Conservation (phyloP, 2,888 invertebrate genomes). For the Chorisops tibialis region DNA sequence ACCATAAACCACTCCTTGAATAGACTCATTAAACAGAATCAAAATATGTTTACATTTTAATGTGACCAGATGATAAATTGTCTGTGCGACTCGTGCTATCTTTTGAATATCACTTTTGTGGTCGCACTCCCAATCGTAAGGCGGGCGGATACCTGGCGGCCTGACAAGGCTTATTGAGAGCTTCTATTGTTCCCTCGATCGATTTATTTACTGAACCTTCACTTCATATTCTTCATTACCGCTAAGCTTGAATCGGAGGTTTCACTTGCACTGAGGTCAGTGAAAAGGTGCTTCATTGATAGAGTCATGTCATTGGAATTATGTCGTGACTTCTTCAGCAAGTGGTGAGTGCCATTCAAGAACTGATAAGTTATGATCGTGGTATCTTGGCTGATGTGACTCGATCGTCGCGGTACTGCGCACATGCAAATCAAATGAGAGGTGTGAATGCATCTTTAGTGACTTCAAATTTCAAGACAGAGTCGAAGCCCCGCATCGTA, state of each 20-base stretch:
- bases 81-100: not conserved
- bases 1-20: constrained; percentile 28
- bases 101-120: no score
- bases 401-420: not conserved
- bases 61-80: constrained; percentile 27
- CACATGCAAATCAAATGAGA: constrained; percentile 8
- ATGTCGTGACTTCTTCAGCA: not conserved
- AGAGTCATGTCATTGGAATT: not conserved
- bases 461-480: no score
- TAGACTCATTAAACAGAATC: constrained; percentile 30
- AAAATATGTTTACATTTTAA: constrained; percentile 30
- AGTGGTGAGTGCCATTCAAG: not conserved
- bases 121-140: no score
- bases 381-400: not conserved
- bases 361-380: not conserved
- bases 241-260: no score
- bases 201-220: no score
- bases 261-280: no score
- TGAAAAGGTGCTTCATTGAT: no score
- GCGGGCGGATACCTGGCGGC: not conserved
- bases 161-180: not conserved
- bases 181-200: not conserved
- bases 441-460: no score
- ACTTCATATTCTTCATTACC: no score
- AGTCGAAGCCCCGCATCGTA: no score